phyloP scores from a whole-genome alignment of 2,888 invertebrate species.

The Lathronympha strigana region DNA sequence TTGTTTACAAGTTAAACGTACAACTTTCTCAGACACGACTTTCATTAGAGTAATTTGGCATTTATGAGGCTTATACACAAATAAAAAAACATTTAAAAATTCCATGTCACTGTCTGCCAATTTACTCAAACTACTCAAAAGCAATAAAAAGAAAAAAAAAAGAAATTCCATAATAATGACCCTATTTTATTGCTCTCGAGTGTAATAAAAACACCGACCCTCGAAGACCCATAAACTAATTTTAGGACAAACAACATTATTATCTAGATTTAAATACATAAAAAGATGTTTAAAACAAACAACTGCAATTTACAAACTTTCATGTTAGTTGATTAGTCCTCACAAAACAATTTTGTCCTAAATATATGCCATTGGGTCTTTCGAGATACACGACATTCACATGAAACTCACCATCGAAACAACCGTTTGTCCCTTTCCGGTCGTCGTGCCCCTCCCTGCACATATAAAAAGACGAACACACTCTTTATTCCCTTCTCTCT shows the following conservation, averaged over 20 bases:
- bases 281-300: no score
- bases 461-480: conserved; percentile 84
- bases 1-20: background rate
- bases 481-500: conserved; percentile 70
- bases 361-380: background rate
- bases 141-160: no score
- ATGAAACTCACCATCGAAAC: conserved; percentile 57
- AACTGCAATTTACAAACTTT: no score
- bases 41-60: background rate
- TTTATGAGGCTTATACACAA: background rate
- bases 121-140: no score
- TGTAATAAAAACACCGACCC: background rate
- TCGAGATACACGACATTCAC: conserved; percentile 3
- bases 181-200: no score
- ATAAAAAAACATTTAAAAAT: no score
- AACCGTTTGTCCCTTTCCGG: conserved; percentile 49
- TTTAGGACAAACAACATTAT: no score
- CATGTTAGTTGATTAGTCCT: no score
- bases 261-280: no score
- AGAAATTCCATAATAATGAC: no score
- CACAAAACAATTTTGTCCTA: background rate
- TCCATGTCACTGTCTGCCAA: background rate
- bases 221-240: background rate
- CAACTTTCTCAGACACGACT: background rate
- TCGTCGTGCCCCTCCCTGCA: conserved; percentile 73